phyloP scores from a whole-genome alignment of 30 jellyfish, hydroid and myxozoan species.

The Aurelia aurita region DNA sequence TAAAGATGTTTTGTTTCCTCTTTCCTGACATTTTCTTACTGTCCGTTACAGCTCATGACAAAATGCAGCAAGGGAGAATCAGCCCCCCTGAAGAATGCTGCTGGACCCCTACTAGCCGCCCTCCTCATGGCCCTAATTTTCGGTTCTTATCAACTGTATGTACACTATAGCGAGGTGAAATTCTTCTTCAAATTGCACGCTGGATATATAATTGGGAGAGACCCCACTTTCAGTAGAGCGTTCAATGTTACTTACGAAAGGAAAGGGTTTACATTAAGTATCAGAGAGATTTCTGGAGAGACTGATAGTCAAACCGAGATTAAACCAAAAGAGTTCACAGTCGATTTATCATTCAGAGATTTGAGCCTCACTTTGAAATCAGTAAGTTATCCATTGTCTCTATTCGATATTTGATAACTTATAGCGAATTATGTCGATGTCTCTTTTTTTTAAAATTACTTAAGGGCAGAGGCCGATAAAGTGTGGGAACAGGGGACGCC shows the following conservation, averaged over 20 bases:
- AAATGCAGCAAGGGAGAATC: slow-evolving; percentile 70
- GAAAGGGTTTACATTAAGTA: slow-evolving; percentile 30
- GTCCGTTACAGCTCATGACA: slow-evolving; percentile 49
- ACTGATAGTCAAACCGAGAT: slow-evolving; percentile 17
- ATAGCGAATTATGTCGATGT: too few relatives aligned
- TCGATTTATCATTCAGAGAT: slow-evolving; percentile 51
- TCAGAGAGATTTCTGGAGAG: slow-evolving; percentile 4
- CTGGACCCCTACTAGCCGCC: slow-evolving; percentile 77
- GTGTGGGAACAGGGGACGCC: too few relatives aligned
- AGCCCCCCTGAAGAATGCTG: slow-evolving; percentile 71
- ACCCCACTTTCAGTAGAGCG: slow-evolving; percentile 33
- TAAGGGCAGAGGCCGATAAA: too few relatives aligned
- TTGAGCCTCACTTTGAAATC: slow-evolving; percentile 60
- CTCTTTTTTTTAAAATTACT: too few relatives aligned
- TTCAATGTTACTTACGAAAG: slow-evolving; percentile 53
- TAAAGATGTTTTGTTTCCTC: too few relatives aligned
- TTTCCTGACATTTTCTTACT: too few relatives aligned
- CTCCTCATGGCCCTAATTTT: slow-evolving; percentile 28
- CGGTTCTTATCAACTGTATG: slow-evolving; percentile 37
- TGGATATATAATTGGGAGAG: slow-evolving; percentile 4
- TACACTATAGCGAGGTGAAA: slow-evolving; percentile 32
- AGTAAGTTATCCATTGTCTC: slow-evolving; percentile 26
- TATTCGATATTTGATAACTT: not conserved
- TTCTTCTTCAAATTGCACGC: slow-evolving; percentile 18
- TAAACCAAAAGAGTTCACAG: slow-evolving; percentile 42